Base-by-base conservation (phyloP, 2,797 vertebrate species). In the Neosalanx taihuensis region DNA sequence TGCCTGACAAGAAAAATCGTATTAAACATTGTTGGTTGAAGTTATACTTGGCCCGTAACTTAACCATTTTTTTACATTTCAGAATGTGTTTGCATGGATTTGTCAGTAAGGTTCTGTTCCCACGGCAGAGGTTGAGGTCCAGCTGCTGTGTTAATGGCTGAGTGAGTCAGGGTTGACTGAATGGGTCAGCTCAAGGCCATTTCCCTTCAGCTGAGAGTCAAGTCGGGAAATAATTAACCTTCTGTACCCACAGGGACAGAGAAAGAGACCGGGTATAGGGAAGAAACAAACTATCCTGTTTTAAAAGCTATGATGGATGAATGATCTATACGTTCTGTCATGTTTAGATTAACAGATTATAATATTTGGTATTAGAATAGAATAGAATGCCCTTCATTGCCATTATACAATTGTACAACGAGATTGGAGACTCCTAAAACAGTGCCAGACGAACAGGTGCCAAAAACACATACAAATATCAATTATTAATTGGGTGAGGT, bases 151-250 rank as follows among this genome's bases (percentile, higher is more conserved):
- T 49, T 67, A 67, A 72, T 37, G 49, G 15, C 6, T 29, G 5
- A 26, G 12, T 7, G 37, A 53, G 26, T 63, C 17, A 58, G 53
- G 17, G 37, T 58, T 20, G 31, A 20, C 33, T 49, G 26, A 6
- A 41, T 4, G 13, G 12, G 53, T 26, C 35, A 51, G 61, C 66
- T 72, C 73, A 77, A 74, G 67, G 65, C 70, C 53, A 57, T 71
- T 76, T 73, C 37, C 64, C 31, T n/a, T 71, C 68, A 57, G 41
- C 62, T 58, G 60, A 70, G n/a, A 29, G n/a, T 53, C 41, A 63
- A 72, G 67, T 66, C 57, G 76, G 76, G 76, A 81, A 80, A 84
- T 75, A 66, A 84, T 86, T 83, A 82, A 81, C 70, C 64, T 64
- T 31, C 37, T 70, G 31, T 18, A 30, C 56, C 9, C 15, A 30